These are phyloP conservation scores for Acropora tenuis DNA, from an alignment of 64 coral and sea anemone species.

Conservation along the genomic window DNA sequence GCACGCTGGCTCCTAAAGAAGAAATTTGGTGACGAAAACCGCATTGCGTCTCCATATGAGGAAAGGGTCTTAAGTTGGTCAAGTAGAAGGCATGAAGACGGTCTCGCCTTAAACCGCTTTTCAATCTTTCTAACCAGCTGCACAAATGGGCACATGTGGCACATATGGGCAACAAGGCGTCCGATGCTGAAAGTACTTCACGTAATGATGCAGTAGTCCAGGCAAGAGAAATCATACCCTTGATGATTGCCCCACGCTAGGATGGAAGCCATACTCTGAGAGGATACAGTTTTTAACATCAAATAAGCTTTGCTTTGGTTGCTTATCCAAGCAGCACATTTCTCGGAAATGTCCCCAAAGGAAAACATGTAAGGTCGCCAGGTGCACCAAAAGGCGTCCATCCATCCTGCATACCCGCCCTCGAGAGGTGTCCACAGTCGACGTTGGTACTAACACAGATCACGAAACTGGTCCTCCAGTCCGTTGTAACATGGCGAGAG, in stretches of 20 bases:
- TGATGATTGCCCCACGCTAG: neutral
- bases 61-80: no score
- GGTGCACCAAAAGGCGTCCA: neutral
- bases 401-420: neutral
- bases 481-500: neutral
- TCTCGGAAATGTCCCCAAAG: neutral
- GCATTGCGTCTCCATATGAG: no score
- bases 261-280: constrained; percentile 12
- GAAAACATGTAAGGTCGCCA: neutral
- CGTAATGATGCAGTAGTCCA: no score
- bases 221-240: no score
- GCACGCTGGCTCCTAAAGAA: no score
- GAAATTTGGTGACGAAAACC: no score
- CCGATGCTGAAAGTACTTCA: no score
- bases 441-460: neutral
- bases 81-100: no score
- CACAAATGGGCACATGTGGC: no score
- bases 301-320: neutral
- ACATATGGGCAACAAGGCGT: no score
- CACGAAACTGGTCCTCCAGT: neutral
- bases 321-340: neutral
- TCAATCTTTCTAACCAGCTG: no score
- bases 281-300: constrained; percentile 12
- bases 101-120: no score
- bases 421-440: neutral